Evolutionary conservation across 2,888 invertebrate genomes (phyloP), one percentile per base, ranked within the genome.

Genomic region (Cephus spinipes): DNA sequence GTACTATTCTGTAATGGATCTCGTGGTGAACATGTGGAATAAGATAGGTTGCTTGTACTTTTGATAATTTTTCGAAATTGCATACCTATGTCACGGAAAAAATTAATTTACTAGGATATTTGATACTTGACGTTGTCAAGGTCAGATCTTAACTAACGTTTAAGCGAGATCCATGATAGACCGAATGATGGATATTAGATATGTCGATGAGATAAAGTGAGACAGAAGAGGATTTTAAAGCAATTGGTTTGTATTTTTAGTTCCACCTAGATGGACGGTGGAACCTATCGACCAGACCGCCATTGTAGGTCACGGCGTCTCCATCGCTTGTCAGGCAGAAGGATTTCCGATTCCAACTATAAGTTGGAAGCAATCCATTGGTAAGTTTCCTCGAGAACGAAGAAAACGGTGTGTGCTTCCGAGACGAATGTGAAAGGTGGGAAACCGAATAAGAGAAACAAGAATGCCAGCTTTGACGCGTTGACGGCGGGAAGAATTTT

Each of bases 241-340:
- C 31, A 87, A 88, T 86, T 83, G 85, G 82, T 86, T 86, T 83
- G 84, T 85, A 86, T 87, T 91, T 91, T 90, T 91, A 96, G 96
- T 96, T 82, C 96, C 96, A 32, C 96, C 96, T 11, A 95, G 95
- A 87, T 95, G 96, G 95, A 92, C 95, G 78, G 92, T 94, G 86
- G 96, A 96, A 88, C 96, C 96, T 12, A 93, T 94, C 88, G 95
- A 96, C 89, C 94, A 94, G 84, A 94, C 95, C 77, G 95, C 95
- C 74, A 93, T 96, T 83, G 94, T 95, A 76, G 96, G 96, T 55
- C 95, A 95, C 86, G 92, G 94, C 4, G 93, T 96, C 78, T 92
- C 94, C 9, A 92, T 96, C 82, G 94, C 94, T 83, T 97, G 97
- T 88, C 94, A 94, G 88, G 96, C 96, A 12, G 94, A 95, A 76